Evolutionary conservation across 2,888 invertebrate species (phyloP).

Genomic region (Drosophila anomalipes): DNA sequence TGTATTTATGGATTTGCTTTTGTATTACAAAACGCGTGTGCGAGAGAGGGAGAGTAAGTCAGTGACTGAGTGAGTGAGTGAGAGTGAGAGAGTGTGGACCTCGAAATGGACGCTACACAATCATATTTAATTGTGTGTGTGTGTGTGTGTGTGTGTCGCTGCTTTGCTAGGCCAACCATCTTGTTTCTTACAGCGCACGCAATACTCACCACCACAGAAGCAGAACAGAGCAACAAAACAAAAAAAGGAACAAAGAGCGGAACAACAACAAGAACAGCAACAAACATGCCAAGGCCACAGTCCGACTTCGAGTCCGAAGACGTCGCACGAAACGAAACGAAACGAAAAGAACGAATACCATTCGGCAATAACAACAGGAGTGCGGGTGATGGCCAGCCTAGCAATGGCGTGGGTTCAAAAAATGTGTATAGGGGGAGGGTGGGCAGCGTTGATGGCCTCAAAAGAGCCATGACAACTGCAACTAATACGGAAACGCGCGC

Average conservation of each 20-base stretch:
- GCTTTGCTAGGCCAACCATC: slow-evolving; percentile 67
- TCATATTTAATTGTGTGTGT: slow-evolving; percentile 11
- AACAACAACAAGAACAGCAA: slow-evolving; percentile 19
- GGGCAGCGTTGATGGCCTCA: neutral
- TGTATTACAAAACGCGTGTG: slow-evolving; percentile 12
- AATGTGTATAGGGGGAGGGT: neutral
- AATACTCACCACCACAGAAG: slow-evolving; percentile 33
- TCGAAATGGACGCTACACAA: slow-evolving; percentile 24
- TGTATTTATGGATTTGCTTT: slow-evolving; percentile 3
- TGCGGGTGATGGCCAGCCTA: neutral
- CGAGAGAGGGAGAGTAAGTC: slow-evolving; percentile 19
- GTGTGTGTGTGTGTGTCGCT: slow-evolving; percentile 13
- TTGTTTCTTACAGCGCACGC: slow-evolving; percentile 56
- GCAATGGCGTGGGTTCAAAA: slow-evolving; percentile 3
- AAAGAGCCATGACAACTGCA: slow-evolving; percentile 1
- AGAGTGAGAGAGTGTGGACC: slow-evolving; percentile 52
- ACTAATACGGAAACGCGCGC: neutral
- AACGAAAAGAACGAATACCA: neutral
- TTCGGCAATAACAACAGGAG: neutral
- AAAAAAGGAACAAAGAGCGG: slow-evolving; percentile 4
- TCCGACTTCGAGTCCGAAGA: slow-evolving; percentile 26
- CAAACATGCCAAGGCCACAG: slow-evolving; percentile 41
- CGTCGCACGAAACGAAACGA: slow-evolving; percentile 11
- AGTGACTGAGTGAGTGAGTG: neutral
- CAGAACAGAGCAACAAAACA: neutral